These are phyloP conservation scores for Lamellibrachia satsuma DNA, from an alignment of 2,888 invertebrate species.

Conservation along the genomic window DNA sequence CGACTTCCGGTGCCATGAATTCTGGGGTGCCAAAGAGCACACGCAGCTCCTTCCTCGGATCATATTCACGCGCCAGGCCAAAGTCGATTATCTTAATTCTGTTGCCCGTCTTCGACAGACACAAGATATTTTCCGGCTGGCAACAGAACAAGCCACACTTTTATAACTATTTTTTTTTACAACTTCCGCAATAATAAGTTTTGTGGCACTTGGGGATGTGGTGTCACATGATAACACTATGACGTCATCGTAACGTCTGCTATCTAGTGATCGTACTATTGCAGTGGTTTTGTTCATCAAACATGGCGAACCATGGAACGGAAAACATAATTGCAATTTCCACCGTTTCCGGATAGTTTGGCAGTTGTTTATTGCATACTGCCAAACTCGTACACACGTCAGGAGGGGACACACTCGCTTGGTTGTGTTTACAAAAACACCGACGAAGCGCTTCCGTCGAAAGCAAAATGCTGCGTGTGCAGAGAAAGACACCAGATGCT, in stretches of 20 bases:
- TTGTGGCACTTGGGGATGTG: background rate
- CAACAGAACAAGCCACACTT: constrained; percentile 40
- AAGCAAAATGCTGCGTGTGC: too few relatives aligned
- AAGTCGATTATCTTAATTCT: constrained; percentile 99
- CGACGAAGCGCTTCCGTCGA: too few relatives aligned
- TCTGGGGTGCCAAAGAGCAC: constrained; percentile 98
- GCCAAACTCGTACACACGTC: too few relatives aligned
- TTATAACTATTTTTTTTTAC: too few relatives aligned
- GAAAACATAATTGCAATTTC: too few relatives aligned
- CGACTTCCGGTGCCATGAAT: constrained; percentile 98
- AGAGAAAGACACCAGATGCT: too few relatives aligned
- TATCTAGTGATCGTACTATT: background rate
- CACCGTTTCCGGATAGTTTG: too few relatives aligned
- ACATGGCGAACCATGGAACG: background rate
- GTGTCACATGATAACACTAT: background rate
- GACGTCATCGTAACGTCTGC: background rate
- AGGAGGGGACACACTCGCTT: too few relatives aligned
- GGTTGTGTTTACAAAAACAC: too few relatives aligned
- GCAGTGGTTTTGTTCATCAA: background rate
- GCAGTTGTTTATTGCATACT: too few relatives aligned
- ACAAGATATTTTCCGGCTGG: constrained; percentile 97
- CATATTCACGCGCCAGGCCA: constrained; percentile 91
- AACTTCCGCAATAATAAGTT: too few relatives aligned
- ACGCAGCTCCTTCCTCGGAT: constrained; percentile 85
- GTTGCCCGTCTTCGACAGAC: constrained; percentile 94